Percentiles rank a stretch among this genome's conserved stretches.
Conservation (phyloP, 37 sponge, comb jelly and placozoan genomes). For the Diacarnus erythraeanus region DNA sequence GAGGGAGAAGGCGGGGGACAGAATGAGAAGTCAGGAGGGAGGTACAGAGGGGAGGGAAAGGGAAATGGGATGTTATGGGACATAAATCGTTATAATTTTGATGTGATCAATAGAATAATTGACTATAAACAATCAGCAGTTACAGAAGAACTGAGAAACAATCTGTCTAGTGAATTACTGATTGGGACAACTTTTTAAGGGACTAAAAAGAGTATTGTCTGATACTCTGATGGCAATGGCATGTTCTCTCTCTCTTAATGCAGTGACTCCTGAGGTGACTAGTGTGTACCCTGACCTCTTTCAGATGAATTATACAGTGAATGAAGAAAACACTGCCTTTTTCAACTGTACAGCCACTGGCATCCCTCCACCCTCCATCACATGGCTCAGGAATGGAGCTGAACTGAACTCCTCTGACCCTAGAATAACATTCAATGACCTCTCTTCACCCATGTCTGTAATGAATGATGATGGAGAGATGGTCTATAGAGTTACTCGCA, state of each 20-base stretch:
- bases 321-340: not conserved
- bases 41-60: too few relatives aligned
- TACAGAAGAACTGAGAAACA: too few relatives aligned
- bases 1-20: too few relatives aligned
- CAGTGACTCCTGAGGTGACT: conserved; percentile 7
- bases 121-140: too few relatives aligned
- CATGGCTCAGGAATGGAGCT: conserved; percentile 3
- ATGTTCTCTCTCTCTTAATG: not conserved
- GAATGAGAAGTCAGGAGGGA: too few relatives aligned
- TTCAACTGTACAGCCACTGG: not conserved
- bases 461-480: not conserved
- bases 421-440: not conserved
- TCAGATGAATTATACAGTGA: not conserved
- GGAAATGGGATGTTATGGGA: too few relatives aligned
- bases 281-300: conserved; percentile 12
- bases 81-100: too few relatives aligned
- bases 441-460: not conserved
- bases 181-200: too few relatives aligned
- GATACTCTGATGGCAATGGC: too few relatives aligned
- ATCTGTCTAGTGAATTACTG: too few relatives aligned
- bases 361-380: not conserved
- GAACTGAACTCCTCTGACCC: not conserved
- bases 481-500: not conserved
- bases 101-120: too few relatives aligned
- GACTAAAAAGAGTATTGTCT: too few relatives aligned